A percentile compares a stretch with the other conserved stretches of the same genome.
Evolutionary conservation across 2,113 vertebrate species (phyloP).

Genomic region (Epinephelus cyanopodus): DNA sequence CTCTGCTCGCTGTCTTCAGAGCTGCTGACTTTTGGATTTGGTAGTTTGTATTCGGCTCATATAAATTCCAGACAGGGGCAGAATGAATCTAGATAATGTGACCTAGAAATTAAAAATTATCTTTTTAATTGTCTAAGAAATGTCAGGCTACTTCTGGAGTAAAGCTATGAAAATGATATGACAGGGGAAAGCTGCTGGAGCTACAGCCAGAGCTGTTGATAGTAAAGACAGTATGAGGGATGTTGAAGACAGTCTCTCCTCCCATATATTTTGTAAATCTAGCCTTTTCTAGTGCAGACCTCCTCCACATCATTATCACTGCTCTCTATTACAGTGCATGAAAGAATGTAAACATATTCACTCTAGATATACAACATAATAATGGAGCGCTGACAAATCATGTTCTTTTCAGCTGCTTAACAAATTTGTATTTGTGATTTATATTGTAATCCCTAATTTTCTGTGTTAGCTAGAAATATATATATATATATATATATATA

Average conservation of each 20-base stretch:
- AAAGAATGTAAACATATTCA: background rate
- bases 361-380: background rate
- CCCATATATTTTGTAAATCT: background rate
- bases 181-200: background rate
- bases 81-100: background rate
- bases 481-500: too few species aligned
- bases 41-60: background rate
- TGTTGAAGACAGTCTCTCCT: background rate
- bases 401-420: background rate
- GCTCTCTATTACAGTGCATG: background rate
- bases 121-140: slow-evolving; percentile 1
- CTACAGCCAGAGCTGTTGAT: background rate
- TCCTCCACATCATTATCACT: background rate
- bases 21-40: background rate
- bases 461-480: too few species aligned
- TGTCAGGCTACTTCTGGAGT: background rate
- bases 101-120: background rate
- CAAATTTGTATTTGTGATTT: background rate
- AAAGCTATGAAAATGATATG: background rate
- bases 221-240: background rate
- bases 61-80: background rate
- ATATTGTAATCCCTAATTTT: too few species aligned
- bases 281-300: background rate
- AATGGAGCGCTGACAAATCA: background rate
- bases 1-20: background rate